Base-by-base conservation (phyloP, 2,797 vertebrate genomes). In the Sebastes dallii region DNA sequence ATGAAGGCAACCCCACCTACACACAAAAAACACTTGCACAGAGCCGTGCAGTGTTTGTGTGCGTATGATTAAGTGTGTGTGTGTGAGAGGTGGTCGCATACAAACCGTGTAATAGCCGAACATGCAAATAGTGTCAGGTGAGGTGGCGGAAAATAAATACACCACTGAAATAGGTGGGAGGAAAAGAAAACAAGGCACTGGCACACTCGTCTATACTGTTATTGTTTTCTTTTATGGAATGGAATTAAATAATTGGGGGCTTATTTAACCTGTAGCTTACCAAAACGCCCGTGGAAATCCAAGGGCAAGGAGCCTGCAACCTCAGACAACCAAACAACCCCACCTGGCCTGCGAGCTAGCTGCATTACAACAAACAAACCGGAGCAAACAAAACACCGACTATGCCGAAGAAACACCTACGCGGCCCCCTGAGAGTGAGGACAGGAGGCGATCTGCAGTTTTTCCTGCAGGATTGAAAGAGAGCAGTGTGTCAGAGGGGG, bases 271-370 rank as follows among this genome's bases (percentile, higher is more conserved):
- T 78, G 75, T 24, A 73, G 66, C 59, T 85, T 76, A 83, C 61
- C 58, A 61, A 87, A 86, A 88, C 72, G 80, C 22, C 0, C 24
- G 56, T 75, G 85, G 77, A 86, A 87, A 75, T 76, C 65, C 68
- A 54, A 32, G 66, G 81, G 78, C 82, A 81, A 50, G 8, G 56
- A 73, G 86, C 85, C 89, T 70, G 81, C 34, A 36, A 84, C 83
- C 90, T 75, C 86, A 91, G 87, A 85, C 88, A 77, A 81, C 78
- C 87, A 85, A 86, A 92, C 82, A 86, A 61, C 71, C 69, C 61
- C 72, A 85, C 46, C 56, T 65, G 77, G 73, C 24, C 72, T 39
- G 68, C 58, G 55, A 81, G 80, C 64, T 30, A 50, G 67, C 74
- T 64, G 65, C 73, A 20, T 52, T 72, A 80, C 74, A 74, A 86